Conservation (phyloP, 2,797 vertebrate species). For the Hydrocynus forskahlii region DNA sequence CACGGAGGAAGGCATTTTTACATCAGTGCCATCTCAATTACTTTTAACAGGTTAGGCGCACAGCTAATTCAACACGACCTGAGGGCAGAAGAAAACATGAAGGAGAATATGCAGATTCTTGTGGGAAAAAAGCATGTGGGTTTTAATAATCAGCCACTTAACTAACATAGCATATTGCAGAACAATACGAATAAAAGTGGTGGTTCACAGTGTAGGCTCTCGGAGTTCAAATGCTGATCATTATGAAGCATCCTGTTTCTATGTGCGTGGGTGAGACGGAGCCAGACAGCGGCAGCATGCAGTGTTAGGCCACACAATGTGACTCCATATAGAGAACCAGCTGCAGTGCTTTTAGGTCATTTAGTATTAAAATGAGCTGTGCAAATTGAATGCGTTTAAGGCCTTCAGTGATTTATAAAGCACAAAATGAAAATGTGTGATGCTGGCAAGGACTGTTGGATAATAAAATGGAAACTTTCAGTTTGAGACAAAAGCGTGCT, state of each 20-base stretch:
- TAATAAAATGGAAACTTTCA: constrained; percentile 39
- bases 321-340: constrained; percentile 60
- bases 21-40: constrained; percentile 68
- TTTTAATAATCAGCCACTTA: constrained; percentile 51
- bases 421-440: constrained; percentile 53
- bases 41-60: constrained; percentile 64
- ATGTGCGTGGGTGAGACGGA: constrained; percentile 1
- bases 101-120: constrained; percentile 46
- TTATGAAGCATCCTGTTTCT: constrained; percentile 18
- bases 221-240: constrained; percentile 35
- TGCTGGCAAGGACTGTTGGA: constrained; percentile 34
- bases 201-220: constrained; percentile 21
- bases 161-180: constrained; percentile 35
- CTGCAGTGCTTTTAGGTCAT: constrained; percentile 66
- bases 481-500: not conserved
- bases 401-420: constrained; percentile 65
- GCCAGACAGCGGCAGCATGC: constrained; percentile 11
- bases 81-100: constrained; percentile 35
- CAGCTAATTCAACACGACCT: constrained; percentile 53
- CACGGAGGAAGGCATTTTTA: constrained; percentile 58
- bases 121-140: constrained; percentile 33
- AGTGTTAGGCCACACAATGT: constrained; percentile 31
- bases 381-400: constrained; percentile 66
- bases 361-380: constrained; percentile 69
- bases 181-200: constrained; percentile 38